These are phyloP conservation scores for Drosophila santomea DNA, from an alignment of 1,140 invertebrate genomes.

Conservation along the genomic window DNA sequence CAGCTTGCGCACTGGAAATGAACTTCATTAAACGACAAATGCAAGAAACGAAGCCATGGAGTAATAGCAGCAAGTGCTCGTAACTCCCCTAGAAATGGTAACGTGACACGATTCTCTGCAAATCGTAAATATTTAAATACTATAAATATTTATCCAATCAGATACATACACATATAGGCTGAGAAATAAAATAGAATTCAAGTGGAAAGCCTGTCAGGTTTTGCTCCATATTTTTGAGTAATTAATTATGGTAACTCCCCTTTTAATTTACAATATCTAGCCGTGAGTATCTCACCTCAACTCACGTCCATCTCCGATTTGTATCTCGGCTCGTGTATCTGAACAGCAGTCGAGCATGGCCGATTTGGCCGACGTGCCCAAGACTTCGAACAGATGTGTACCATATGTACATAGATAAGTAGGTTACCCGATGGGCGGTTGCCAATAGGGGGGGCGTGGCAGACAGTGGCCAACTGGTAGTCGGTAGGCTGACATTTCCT, in stretches of 20 bases:
- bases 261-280: background rate
- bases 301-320: slow-evolving; percentile 39
- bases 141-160: no score
- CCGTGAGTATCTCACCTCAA: background rate
- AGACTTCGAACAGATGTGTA: background rate
- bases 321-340: slow-evolving; percentile 31
- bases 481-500: slow-evolving; percentile 10
- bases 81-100: slow-evolving; percentile 9
- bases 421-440: slow-evolving; percentile 28
- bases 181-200: no score
- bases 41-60: slow-evolving; percentile 32
- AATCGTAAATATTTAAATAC: background rate
- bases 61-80: slow-evolving; percentile 14
- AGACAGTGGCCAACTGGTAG: slow-evolving; percentile 28
- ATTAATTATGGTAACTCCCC: background rate
- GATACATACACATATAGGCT: no score
- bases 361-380: slow-evolving; percentile 20
- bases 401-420: slow-evolving; percentile 6
- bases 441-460: background rate
- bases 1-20: slow-evolving; percentile 39
- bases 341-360: slow-evolving; percentile 31
- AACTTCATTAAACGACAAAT: slow-evolving; percentile 68
- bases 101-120: slow-evolving; percentile 8
- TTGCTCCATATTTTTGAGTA: background rate
- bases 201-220: background rate